Conservation (phyloP, 1,140 invertebrate species). For the Temnothorax nylanderi region DNA sequence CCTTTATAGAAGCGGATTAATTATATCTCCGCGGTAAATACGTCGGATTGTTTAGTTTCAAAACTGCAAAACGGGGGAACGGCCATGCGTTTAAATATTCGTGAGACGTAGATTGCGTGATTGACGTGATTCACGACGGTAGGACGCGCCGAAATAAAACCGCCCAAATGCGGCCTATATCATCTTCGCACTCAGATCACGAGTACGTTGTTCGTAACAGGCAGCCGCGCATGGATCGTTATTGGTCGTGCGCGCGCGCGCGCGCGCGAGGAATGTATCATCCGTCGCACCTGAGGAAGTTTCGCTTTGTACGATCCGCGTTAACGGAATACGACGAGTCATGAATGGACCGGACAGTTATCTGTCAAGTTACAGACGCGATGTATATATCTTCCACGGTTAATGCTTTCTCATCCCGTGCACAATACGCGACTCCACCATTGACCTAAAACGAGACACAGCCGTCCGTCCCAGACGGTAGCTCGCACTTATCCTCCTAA, state of each 20-base stretch:
- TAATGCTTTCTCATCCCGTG: conserved; percentile 31
- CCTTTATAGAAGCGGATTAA: background rate
- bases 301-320: background rate
- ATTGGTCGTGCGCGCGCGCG: background rate
- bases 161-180: background rate
- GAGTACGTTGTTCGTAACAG: conserved; percentile 21
- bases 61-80: background rate
- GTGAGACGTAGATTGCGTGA: background rate
- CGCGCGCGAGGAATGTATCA: conserved; percentile 32
- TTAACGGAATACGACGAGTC: conserved; percentile 40
- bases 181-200: background rate
- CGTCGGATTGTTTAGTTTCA: background rate
- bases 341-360: conserved; percentile 46
- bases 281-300: conserved; percentile 1
- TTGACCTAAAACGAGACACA: conserved; percentile 32
- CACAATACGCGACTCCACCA: background rate
- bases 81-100: background rate
- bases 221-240: conserved; percentile 1
- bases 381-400: conserved; percentile 4
- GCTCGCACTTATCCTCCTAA: conserved; percentile 27
- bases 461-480: background rate
- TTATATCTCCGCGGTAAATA: background rate
- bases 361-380: conserved; percentile 25
- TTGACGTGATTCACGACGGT: background rate
- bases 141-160: conserved; percentile 33